Percentiles rank a stretch among this genome's conserved stretches.
Evolutionary conservation across 2,113 vertebrate species (phyloP).

Genomic region (Zosterops hypoxanthus): DNA sequence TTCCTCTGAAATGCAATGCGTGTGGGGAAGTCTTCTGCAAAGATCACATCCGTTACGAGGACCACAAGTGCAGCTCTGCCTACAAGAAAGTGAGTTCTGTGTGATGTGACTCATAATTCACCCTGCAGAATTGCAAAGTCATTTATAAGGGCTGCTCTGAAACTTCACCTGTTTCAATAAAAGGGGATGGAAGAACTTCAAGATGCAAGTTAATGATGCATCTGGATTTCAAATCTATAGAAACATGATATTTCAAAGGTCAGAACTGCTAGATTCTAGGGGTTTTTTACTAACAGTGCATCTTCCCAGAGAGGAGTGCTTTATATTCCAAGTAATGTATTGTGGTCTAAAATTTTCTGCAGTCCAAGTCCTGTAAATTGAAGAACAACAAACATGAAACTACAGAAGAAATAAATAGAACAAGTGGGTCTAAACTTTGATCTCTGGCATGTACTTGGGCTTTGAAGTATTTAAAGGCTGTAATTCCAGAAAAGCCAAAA

Average conservation of each 20-base stretch:
- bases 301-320: not conserved
- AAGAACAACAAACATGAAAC: not conserved
- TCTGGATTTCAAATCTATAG: not conserved
- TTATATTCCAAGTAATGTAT: not conserved
- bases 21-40: slow-evolving; percentile 93
- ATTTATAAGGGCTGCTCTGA: not conserved
- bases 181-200: not conserved
- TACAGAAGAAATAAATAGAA: not conserved
- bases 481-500: not conserved
- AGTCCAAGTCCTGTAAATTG: not conserved
- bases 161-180: not conserved
- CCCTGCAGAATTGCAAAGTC: not conserved
- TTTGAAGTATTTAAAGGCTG: not conserved
- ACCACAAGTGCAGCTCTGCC: slow-evolving; percentile 86
- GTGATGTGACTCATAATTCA: fast-evolving
- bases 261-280: not conserved
- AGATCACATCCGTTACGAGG: slow-evolving; percentile 85
- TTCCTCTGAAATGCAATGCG: slow-evolving; percentile 90
- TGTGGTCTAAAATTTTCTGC: not conserved
- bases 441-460: not conserved
- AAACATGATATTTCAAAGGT: not conserved
- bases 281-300: fast-evolving
- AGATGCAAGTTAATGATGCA: not conserved
- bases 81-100: slow-evolving; percentile 85
- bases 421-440: not conserved